phyloP scores from a whole-genome alignment of 1,140 invertebrate species.

The Drosophila tristis region DNA sequence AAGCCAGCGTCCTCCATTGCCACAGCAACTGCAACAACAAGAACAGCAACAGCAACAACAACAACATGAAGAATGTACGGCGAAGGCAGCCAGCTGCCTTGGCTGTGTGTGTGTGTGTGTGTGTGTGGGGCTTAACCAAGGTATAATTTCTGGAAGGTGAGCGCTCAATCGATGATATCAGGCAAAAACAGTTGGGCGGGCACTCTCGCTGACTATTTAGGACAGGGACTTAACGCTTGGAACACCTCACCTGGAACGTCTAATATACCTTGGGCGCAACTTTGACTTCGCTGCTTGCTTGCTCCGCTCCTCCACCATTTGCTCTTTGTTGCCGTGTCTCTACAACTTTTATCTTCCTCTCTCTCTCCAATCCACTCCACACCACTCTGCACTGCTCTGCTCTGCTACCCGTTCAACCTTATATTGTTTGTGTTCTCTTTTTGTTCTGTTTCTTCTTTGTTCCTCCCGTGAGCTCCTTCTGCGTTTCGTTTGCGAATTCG shows the following conservation, averaged over 20 bases:
- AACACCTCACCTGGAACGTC: too few species aligned
- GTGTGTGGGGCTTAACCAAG: background rate
- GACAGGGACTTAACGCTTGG: too few species aligned
- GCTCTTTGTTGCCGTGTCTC: too few species aligned
- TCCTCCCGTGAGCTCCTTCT: constrained; percentile 33
- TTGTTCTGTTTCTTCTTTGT: constrained; percentile 42
- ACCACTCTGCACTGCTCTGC: constrained; percentile 3
- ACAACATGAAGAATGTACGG: constrained; percentile 41
- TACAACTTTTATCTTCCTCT: constrained; percentile 11
- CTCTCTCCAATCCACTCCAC: constrained; percentile 5
- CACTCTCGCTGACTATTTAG: too few species aligned
- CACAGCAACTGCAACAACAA: constrained; percentile 42
- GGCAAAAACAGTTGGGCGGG: too few species aligned
- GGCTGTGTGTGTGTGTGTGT: constrained; percentile 12
- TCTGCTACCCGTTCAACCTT: constrained; percentile 23
- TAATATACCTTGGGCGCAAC: too few species aligned
- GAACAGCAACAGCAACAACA: constrained; percentile 41
- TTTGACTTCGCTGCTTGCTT: too few species aligned
- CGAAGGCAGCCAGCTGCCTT: constrained; percentile 33
- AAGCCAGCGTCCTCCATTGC: constrained; percentile 64
- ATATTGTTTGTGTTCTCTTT: constrained; percentile 42
- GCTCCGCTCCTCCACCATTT: too few species aligned
- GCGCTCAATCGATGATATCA: too few species aligned
- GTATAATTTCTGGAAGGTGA: too few species aligned
- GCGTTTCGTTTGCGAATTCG: constrained; percentile 61